These are phyloP conservation scores for Dryobotodes eremita DNA, from an alignment of 2,888 invertebrate species.

Conservation along the genomic window DNA sequence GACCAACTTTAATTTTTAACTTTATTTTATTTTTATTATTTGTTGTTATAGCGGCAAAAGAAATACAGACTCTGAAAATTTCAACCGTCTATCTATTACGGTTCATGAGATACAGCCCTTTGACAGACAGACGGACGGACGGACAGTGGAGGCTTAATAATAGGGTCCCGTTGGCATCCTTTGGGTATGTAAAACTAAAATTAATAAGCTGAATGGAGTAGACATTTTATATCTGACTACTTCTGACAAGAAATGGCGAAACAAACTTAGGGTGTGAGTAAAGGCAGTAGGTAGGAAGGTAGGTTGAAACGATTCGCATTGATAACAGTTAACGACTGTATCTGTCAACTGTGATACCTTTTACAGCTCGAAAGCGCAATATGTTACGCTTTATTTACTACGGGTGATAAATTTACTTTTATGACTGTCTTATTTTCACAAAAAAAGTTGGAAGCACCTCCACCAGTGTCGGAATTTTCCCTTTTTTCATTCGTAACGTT, in stretches of 20 bases:
- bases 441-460: conserved; percentile 76
- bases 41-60: no score
- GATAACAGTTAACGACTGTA: conserved; percentile 77
- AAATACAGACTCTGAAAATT: no score
- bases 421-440: conserved; percentile 87
- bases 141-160: no score
- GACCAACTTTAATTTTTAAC: no score
- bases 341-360: conserved; percentile 78
- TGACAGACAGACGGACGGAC: no score
- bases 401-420: conserved; percentile 87
- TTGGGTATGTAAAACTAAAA: no score
- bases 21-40: no score
- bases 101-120: no score
- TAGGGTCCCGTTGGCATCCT: no score
- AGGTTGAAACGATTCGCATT: conserved; percentile 64
- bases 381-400: conserved; percentile 88
- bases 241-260: not conserved
- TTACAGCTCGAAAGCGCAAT: conserved; percentile 82
- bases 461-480: conserved; percentile 76
- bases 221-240: not conserved
- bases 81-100: no score
- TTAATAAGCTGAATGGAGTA: not conserved
- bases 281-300: not conserved
- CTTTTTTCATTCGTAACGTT: conserved; percentile 74
- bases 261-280: not conserved